These are phyloP conservation scores for Oasisia sp. DNA, from an alignment of 2,888 invertebrate species.

Conservation along the genomic window DNA sequence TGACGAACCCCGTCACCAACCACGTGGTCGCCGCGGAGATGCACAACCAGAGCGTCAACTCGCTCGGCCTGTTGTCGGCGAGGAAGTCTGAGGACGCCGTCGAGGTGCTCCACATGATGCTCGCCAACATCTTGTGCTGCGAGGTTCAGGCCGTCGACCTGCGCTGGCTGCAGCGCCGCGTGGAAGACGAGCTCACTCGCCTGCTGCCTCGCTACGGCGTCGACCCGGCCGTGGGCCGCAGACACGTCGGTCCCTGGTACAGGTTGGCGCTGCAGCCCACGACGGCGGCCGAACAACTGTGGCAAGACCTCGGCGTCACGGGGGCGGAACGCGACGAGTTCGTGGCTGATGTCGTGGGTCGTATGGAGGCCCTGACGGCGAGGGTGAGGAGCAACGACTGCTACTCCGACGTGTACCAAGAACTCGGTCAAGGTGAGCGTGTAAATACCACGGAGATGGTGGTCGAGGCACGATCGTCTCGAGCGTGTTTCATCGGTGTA, in stretches of 20 bases:
- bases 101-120: slow-evolving; percentile 47
- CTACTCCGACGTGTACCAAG: slow-evolving; percentile 23
- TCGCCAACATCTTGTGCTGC: slow-evolving; percentile 40
- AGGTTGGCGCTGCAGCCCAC: not conserved
- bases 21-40: slow-evolving; percentile 50
- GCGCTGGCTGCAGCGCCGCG: slow-evolving; percentile 37
- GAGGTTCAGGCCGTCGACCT: slow-evolving; percentile 45
- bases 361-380: slow-evolving; percentile 21
- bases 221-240: not conserved
- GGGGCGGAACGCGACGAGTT: slow-evolving; percentile 24
- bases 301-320: not conserved
- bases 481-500: not conserved
- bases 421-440: slow-evolving; percentile 34
- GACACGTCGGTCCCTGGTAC: not conserved
- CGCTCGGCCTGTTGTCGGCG: slow-evolving; percentile 46
- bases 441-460: no score
- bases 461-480: not conserved
- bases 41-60: slow-evolving; percentile 52
- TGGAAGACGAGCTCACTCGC: not conserved
- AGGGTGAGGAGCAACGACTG: slow-evolving; percentile 24
- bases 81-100: slow-evolving; percentile 34
- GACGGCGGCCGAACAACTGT: not conserved
- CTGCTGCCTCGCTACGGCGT: not conserved
- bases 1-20: slow-evolving; percentile 46
- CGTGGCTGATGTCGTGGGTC: slow-evolving; percentile 5